phyloP scores from a whole-genome alignment of 2,888 invertebrate species.

The Plebejus anna region DNA sequence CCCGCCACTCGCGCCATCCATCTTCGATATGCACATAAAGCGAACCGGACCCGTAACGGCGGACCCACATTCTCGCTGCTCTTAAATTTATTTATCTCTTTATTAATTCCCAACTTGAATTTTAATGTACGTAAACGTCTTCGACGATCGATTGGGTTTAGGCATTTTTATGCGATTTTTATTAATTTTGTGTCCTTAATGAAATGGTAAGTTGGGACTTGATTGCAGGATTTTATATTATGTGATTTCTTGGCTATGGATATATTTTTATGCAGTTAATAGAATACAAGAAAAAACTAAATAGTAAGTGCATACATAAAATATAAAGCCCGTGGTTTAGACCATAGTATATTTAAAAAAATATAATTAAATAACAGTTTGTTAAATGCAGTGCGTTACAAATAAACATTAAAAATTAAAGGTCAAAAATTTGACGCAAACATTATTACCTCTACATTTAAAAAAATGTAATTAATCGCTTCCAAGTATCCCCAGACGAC shows the following conservation, averaged over 20 bases:
- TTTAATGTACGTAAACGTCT: conserved; percentile 58
- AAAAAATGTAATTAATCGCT: neutral
- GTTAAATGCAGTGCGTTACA: neutral
- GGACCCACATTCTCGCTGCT: conserved; percentile 76
- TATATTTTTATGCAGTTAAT: neutral
- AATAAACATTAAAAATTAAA: neutral
- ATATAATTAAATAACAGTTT: neutral
- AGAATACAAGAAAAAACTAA: neutral
- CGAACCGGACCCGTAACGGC: conserved; percentile 75
- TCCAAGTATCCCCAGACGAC: neutral
- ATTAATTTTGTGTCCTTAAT: neutral
- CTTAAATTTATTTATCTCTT: conserved; percentile 79
- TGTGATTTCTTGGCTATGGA: neutral
- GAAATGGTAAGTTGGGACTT: neutral
- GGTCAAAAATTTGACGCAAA: neutral
- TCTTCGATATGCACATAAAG: conserved; percentile 79
- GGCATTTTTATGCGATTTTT: conserved; percentile 22
- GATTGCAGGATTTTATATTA: neutral
- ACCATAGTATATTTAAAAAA: neutral
- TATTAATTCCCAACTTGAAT: conserved; percentile 75
- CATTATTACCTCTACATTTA: neutral
- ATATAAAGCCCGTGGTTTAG: neutral
- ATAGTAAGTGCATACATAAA: neutral
- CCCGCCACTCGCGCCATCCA: conserved; percentile 63
- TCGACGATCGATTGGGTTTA: conserved; percentile 37